Evolutionary conservation across 2,113 vertebrate genomes (phyloP), one percentile per base, ranked within the genome.

Genomic region (Oceanites oceanicus): DNA sequence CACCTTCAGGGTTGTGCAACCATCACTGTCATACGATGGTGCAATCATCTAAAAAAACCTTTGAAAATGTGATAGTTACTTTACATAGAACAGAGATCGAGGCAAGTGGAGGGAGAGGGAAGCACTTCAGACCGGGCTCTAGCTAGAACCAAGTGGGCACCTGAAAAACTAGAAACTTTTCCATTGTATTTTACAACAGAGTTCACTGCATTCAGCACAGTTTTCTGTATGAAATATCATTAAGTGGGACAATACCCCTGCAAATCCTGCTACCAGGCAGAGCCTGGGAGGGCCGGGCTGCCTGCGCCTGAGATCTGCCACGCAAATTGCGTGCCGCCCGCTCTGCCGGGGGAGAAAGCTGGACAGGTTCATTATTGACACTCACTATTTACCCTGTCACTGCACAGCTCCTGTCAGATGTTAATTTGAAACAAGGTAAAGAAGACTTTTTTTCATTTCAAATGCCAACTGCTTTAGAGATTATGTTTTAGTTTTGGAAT

Each of bases 381-480:
- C 53, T 59, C 29, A 5, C 74, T 83, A 11, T 77, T 92, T 47
- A 23, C 59, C n/a, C 47, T 36, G 32, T 65, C 61, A 36, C 58
- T 13, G 45, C 42, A 66, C 53, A 56, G 36, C 29, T 94, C 70
- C 65, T 34, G 10, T 36, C 71, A 88, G 78, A 71, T 61, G 40
- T 22, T 82, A 58, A 53, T 90, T 32, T 63, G 75, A 92, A 88
- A 65, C 40, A 86, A 74, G 72, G 32, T 52, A 22, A 79, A 90
- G 29, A 49, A 34, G 22, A 9, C 4, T 12, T 18, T 65, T 65
- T 68, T 83, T 50, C 7, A 56, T 95, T 94, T 94, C 49, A 63
- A 78, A 85, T 62, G n/a, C 65, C 76, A 82, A 89, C 62, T 92
- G 62, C 80, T 92, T 89, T 82, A 55, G 66, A 79, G 67, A 86